A percentile compares a stretch with the other conserved stretches of the same genome.
phyloP scores from a whole-genome alignment of 1,140 invertebrate species.

The Liolophura sinensis region DNA sequence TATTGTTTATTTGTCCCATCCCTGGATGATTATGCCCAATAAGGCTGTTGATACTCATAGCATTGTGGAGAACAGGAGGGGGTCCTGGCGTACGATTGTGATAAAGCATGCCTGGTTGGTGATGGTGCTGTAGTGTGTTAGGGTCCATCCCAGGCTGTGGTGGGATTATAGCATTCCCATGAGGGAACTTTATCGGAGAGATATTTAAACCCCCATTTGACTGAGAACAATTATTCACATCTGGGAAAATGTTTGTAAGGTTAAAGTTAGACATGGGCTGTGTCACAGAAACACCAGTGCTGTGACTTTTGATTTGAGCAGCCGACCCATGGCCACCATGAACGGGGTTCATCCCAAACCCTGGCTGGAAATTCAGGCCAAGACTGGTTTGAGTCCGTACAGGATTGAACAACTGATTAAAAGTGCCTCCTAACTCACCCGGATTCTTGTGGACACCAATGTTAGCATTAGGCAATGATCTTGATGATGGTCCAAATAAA shows the following conservation, averaged over 20 bases:
- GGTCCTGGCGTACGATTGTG: constrained; percentile 48
- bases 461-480: constrained; percentile 39
- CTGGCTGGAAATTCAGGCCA: constrained; percentile 56
- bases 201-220: constrained; percentile 47
- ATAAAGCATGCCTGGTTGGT: constrained; percentile 42
- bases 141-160: constrained; percentile 47
- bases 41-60: constrained; percentile 54
- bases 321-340: constrained; percentile 39
- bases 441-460: constrained; percentile 40
- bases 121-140: constrained; percentile 51
- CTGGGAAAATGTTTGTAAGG: constrained; percentile 56
- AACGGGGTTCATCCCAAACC: constrained; percentile 56
- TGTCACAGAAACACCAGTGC: constrained; percentile 41
- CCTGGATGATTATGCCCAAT: constrained; percentile 55
- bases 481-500: constrained; percentile 39
- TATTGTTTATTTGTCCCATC: constrained; percentile 49
- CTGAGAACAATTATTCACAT: constrained; percentile 45
- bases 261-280: constrained; percentile 59
- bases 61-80: constrained; percentile 44
- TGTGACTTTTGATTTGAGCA: constrained; percentile 48
- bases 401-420: constrained; percentile 54
- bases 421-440: constrained; percentile 40
- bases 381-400: constrained; percentile 53
- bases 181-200: constrained; percentile 58
- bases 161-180: constrained; percentile 48